A percentile compares a stretch with the other conserved stretches of the same genome.
Conservation (phyloP, 1,140 invertebrate genomes). For the Lepidurus couesii region DNA sequence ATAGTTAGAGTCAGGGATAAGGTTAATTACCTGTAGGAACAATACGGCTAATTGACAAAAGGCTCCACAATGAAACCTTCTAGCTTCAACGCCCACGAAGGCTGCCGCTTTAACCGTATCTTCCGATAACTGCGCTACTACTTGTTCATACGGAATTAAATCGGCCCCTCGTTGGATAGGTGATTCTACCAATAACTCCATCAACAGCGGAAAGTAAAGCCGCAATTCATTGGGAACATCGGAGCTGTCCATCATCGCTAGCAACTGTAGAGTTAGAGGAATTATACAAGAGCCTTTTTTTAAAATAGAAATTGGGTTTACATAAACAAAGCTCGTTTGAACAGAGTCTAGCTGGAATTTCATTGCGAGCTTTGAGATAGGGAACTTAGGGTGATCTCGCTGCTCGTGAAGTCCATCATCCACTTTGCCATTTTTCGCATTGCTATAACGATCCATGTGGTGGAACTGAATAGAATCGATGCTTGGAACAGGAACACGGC, state of each 20-base stretch:
- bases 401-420: conserved; percentile 40
- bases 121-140: conserved; percentile 29
- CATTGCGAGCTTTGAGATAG: conserved; percentile 60
- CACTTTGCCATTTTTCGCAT: conserved; percentile 39
- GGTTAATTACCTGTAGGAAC: conserved; percentile 47
- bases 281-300: conserved; percentile 2
- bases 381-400: conserved; percentile 55
- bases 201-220: conserved; percentile 63
- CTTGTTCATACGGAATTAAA: conserved; percentile 37
- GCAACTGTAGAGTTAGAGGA: conserved; percentile 51
- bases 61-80: conserved; percentile 56
- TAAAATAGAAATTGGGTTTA: conserved; percentile 48
- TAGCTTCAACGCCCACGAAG: conserved; percentile 38
- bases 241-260: conserved; percentile 64
- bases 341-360: conserved; percentile 59
- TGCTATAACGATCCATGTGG: conserved; percentile 54
- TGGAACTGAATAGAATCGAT: conserved; percentile 64
- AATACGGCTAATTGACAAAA: conserved; percentile 56
- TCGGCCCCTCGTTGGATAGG: conserved; percentile 45
- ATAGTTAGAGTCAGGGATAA: conserved; percentile 44
- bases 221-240: conserved; percentile 54
- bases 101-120: conserved; percentile 33
- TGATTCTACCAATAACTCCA: conserved; percentile 61
- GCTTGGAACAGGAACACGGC: conserved; percentile 61
- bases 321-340: conserved; percentile 77